phyloP scores from a whole-genome alignment of 1,140 invertebrate genomes.

The Scaptomyza pallida region DNA sequence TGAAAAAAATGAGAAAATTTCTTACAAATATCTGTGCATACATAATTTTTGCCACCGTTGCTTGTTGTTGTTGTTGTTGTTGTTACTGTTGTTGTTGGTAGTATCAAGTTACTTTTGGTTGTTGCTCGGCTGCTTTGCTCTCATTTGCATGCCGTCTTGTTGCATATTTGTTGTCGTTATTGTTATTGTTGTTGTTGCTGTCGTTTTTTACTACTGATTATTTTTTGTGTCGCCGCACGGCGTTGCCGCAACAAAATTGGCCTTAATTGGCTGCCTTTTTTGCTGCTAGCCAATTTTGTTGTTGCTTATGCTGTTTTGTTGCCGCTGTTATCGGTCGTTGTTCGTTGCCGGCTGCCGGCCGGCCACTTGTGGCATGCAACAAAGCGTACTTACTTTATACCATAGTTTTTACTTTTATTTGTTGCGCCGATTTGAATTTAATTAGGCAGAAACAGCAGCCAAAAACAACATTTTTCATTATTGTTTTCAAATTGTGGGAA shows the following conservation, averaged over 20 bases:
- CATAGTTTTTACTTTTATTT: slow-evolving; percentile 58
- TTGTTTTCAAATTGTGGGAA: slow-evolving; percentile 82
- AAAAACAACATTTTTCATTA: slow-evolving; percentile 59
- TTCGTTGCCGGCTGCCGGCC: slow-evolving; percentile 66
- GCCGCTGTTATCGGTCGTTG: slow-evolving; percentile 73
- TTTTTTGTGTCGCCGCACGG: slow-evolving; percentile 71
- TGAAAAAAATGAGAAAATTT: slow-evolving; percentile 34
- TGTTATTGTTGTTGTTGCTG: slow-evolving; percentile 21
- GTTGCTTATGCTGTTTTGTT: slow-evolving; percentile 45
- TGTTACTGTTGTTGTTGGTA: slow-evolving; percentile 34
- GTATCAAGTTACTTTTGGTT: slow-evolving; percentile 76
- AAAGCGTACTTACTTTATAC: slow-evolving; percentile 34
- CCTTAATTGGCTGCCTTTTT: slow-evolving; percentile 77
- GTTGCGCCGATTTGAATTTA: slow-evolving; percentile 70
- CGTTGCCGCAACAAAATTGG: slow-evolving; percentile 79
- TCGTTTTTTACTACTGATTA: slow-evolving; percentile 71
- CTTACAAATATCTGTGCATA: slow-evolving; percentile 49
- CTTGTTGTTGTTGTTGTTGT: slow-evolving; percentile 28
- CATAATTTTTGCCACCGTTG: slow-evolving; percentile 45
- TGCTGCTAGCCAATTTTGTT: slow-evolving; percentile 40
- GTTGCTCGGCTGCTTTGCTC: slow-evolving; percentile 56
- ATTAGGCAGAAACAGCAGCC: slow-evolving; percentile 58
- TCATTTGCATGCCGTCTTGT: slow-evolving; percentile 69
- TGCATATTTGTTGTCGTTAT: slow-evolving; percentile 38
- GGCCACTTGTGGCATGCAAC: slow-evolving; percentile 76